Evolutionary conservation across 2,113 vertebrate species (phyloP), one percentile per base, ranked within the genome.

Genomic region (Aramus guarauna): DNA sequence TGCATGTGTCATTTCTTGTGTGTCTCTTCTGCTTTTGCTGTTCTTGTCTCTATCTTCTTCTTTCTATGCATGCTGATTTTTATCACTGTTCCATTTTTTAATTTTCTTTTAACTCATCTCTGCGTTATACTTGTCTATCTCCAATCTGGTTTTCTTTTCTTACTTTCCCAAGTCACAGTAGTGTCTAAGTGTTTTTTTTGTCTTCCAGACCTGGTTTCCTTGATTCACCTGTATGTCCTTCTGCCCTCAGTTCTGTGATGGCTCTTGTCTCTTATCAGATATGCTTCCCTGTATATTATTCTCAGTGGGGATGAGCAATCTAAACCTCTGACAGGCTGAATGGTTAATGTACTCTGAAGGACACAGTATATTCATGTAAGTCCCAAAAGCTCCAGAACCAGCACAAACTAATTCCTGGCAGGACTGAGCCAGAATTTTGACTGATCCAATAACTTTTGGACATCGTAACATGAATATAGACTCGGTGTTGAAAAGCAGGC

Each of bases 401-500:
- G 52, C 32, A 66, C 11, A 47, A 20, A 47, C n/a, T 83, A 71
- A 71, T 81, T 69, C 59, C 45, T 81, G 18, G 26, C 58, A 71
- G 53, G 22, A 64, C 37, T 63, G 50, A 95, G 36, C 27, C 34
- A 76, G 34, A 39, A 27, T 45, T 80, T 76, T 56, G 59, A 73
- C 45, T 0, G 0, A 30, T 73, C 9, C 0, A 1, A 0, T 78
- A 66, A 67, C 16, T 53, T 78, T 11, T 34, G 60, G 36, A 24
- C 15, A 24, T 58, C 3, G 1, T n/a, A 80, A 56, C 41, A 13
- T 26, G 23, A 56, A 34, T 52, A 26, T 9, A 37, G 58, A 58
- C 14, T 19, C 47, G 36, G 6, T 81, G 16, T 52, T 80, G 73
- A 66, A 69, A 80, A 87, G 36, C 15, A 74, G 12, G 24, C 18